Evolutionary conservation across 2,888 invertebrate species (phyloP).

Genomic region (Petrophora chlorosata): DNA sequence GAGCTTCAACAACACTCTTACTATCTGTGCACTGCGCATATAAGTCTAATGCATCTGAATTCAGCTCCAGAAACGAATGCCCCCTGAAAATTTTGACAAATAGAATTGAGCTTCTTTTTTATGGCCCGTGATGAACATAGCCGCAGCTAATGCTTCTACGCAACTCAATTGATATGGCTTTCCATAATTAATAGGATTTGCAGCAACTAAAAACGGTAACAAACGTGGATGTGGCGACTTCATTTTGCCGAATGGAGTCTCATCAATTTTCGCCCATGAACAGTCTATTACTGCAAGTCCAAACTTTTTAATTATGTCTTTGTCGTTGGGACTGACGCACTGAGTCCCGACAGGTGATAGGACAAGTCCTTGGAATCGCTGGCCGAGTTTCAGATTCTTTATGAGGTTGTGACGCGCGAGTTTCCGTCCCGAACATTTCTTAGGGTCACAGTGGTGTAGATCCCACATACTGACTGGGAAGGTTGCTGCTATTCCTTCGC

Average conservation of each 20-base stretch:
- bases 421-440: slow-evolving; percentile 98
- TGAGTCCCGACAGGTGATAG: slow-evolving; percentile 93
- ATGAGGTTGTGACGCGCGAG: slow-evolving; percentile 91
- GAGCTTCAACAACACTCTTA: slow-evolving; percentile 90
- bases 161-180: slow-evolving; percentile 97
- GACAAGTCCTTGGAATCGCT: slow-evolving; percentile 91
- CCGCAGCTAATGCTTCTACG: slow-evolving; percentile 98
- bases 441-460: slow-evolving; percentile 98
- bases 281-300: slow-evolving; percentile 99
- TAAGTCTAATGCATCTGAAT: slow-evolving; percentile 90
- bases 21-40: slow-evolving; percentile 92
- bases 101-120: slow-evolving; percentile 90
- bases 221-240: slow-evolving; percentile 93
- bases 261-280: slow-evolving; percentile 98
- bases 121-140: slow-evolving; percentile 94
- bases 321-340: slow-evolving; percentile 94
- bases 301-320: slow-evolving; percentile 87
- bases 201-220: slow-evolving; percentile 97
- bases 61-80: slow-evolving; percentile 93
- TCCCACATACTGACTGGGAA: slow-evolving; percentile 99
- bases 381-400: slow-evolving; percentile 91
- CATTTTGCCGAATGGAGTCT: slow-evolving; percentile 95
- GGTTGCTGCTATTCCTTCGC: slow-evolving; percentile 73
- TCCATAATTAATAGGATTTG: slow-evolving; percentile 99
- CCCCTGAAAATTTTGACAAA: slow-evolving; percentile 98